Evolutionary conservation across 2,888 invertebrate species (phyloP), one percentile per base, ranked within the genome.

Genomic region (Leptopterna dolabrata): DNA sequence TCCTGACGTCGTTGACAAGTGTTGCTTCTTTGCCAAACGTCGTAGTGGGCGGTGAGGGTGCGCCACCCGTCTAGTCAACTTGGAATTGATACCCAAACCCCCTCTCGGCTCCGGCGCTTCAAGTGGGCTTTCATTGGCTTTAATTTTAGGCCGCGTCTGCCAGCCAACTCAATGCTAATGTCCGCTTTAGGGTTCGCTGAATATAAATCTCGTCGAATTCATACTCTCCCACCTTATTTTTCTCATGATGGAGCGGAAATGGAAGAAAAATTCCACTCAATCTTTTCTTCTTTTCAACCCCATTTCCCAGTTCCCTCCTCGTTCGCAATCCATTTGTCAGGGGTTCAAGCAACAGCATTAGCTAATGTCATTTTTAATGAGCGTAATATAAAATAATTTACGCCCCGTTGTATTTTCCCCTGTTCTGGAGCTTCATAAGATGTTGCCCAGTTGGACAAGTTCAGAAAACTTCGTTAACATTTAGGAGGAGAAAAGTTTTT

Each of bases 91-190:
- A 63, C 63, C 24, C 36, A n/a, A n/a, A n/a, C n/a, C n/a, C n/a
- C n/a, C 55, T 55, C 55, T 19, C 55, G 55, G 63, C 63, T 63
- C 63, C 63, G 24, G 11, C 63, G 63, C 24, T 63, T 63, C 63
- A 63, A 63, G 63, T 63, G 63, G 63, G 63, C 63, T 63, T 63
- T 63, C 63, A 63, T 63, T 63, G 63, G 63, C 63, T 63, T 63
- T 63, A 63, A 63, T 63, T 63, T 63, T 24, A 63, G 63, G 63
- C 63, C 63, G 63, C 24, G 63, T 63, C 63, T 63, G 63, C 63
- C 63, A 63, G 63, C 63, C 63, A 63, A 63, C 24, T 63, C 63
- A 63, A 51, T n/a, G 51, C 51, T 19, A 16, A 51, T n/a, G n/a
- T 51, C n/a, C 16, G 63, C 27, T 27, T 6, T 24, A n/a, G 24